phyloP scores from a whole-genome alignment of 2,888 invertebrate genomes.

The Lepas anatifera region DNA sequence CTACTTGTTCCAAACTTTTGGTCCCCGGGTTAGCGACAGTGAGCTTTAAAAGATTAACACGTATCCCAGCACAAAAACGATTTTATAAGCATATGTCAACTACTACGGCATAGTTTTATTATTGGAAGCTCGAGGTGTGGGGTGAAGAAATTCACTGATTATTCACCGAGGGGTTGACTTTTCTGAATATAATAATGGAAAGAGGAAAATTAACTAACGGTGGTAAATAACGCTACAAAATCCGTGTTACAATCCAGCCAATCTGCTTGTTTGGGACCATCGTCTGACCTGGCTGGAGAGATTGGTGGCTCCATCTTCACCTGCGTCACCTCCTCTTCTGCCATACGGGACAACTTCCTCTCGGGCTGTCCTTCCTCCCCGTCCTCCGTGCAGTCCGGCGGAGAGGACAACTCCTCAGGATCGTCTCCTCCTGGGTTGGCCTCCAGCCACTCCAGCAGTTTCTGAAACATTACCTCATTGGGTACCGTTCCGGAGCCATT shows the following conservation, averaged over 20 bases:
- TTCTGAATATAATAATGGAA: too few relatives aligned
- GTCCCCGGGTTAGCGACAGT: too few relatives aligned
- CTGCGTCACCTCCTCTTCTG: not conserved
- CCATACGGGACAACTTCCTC: not conserved
- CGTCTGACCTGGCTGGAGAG: not conserved
- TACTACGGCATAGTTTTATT: too few relatives aligned
- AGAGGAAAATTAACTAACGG: too few relatives aligned
- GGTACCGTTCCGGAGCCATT: not conserved
- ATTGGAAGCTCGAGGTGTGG: not conserved
- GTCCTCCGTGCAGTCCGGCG: not conserved
- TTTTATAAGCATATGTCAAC: too few relatives aligned
- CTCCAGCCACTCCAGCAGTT: conserved; percentile 4
- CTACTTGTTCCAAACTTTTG: too few relatives aligned
- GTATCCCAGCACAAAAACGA: too few relatives aligned
- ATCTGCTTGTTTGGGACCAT: not conserved
- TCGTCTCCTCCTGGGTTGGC: not conserved
- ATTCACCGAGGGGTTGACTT: too few relatives aligned
- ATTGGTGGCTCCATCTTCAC: not conserved
- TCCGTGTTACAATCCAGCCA: too few relatives aligned
- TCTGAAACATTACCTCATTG: not conserved
- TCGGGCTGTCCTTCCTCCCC: not conserved
- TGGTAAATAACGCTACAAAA: too few relatives aligned
- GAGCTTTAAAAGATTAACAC: too few relatives aligned
- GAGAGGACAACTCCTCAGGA: not conserved
- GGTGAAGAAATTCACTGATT: not conserved